Conservation (phyloP, 2,113 vertebrate species). For the Lipophrys pholis region DNA sequence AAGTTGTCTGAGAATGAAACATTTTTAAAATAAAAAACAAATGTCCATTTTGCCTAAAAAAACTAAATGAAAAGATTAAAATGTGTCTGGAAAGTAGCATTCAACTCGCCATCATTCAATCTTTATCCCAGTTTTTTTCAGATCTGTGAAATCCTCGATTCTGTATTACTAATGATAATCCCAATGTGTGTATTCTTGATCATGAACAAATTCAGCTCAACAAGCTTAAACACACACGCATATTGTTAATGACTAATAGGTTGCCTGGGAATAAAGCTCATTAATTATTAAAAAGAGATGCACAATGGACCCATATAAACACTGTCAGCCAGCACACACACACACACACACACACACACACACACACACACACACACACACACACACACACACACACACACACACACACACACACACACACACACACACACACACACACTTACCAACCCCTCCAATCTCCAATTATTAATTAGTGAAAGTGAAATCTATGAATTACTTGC, state of each 20-base stretch:
- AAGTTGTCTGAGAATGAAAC: no score
- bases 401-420: slow-evolving; percentile 22
- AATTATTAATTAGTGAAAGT: slow-evolving; percentile 96
- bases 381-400: slow-evolving; percentile 15
- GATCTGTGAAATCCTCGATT: neutral
- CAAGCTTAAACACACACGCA: slow-evolving; percentile 12
- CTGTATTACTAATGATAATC: slow-evolving; percentile 11
- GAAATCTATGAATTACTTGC: slow-evolving; percentile 98
- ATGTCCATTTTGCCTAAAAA: no score
- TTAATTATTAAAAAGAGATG: slow-evolving; percentile 93
- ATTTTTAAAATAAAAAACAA: no score
- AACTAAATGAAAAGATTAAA: no score
- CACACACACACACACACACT: slow-evolving; percentile 23
- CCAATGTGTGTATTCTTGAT: slow-evolving; percentile 9
- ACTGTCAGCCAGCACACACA: slow-evolving; percentile 49
- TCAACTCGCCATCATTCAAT: no score
- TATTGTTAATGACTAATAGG: slow-evolving; percentile 86
- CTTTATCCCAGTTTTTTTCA: neutral
- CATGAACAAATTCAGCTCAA: slow-evolving; percentile 21
- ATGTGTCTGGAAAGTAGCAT: no score
- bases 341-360: slow-evolving; percentile 18
- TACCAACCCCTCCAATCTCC: slow-evolving; percentile 73
- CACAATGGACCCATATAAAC: slow-evolving; percentile 84
- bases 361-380: slow-evolving; percentile 19
- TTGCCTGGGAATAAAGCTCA: slow-evolving; percentile 87